A percentile compares a stretch with the other conserved stretches of the same genome.
Evolutionary conservation across 1,140 invertebrate species (phyloP).

Genomic region (Macrosteles quadrilineatus): DNA sequence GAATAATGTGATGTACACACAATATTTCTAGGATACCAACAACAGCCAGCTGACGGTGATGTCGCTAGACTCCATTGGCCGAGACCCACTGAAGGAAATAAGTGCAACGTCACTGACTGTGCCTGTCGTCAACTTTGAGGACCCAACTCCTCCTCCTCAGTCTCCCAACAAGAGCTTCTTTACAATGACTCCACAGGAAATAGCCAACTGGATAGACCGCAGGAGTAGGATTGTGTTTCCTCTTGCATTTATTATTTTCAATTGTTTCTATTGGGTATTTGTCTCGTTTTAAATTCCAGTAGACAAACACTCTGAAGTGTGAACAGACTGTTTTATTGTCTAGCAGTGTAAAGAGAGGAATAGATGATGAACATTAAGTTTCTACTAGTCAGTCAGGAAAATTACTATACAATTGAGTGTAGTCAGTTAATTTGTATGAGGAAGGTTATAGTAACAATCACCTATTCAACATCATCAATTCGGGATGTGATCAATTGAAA

Average conservation of each 20-base stretch:
- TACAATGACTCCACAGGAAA: constrained; percentile 83
- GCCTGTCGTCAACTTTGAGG: constrained; percentile 3
- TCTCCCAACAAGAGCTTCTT: constrained; percentile 62
- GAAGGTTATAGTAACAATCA: too few species aligned
- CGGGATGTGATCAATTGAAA: too few species aligned
- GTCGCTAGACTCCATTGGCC: constrained; percentile 36
- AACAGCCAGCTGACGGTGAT: constrained; percentile 36
- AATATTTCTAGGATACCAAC: background rate
- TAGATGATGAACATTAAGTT: too few species aligned
- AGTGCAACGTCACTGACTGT: background rate
- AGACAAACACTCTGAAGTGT: too few species aligned
- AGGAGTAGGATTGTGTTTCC: constrained; percentile 78
- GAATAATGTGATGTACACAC: too few species aligned
- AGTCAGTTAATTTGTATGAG: too few species aligned
- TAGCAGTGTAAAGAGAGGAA: too few species aligned
- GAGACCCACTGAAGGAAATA: constrained; percentile 32
- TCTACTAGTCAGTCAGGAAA: too few species aligned
- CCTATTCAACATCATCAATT: too few species aligned
- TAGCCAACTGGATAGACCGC: constrained; percentile 83
- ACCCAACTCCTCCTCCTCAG: constrained; percentile 39
- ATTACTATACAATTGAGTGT: too few species aligned
- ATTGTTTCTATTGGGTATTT: constrained; percentile 75
- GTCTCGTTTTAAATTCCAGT: background rate
- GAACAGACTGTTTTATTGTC: too few species aligned
- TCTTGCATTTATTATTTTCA: constrained; percentile 75